Conservation (phyloP, 2,113 vertebrate species). For the Tiliqua scincoides region DNA sequence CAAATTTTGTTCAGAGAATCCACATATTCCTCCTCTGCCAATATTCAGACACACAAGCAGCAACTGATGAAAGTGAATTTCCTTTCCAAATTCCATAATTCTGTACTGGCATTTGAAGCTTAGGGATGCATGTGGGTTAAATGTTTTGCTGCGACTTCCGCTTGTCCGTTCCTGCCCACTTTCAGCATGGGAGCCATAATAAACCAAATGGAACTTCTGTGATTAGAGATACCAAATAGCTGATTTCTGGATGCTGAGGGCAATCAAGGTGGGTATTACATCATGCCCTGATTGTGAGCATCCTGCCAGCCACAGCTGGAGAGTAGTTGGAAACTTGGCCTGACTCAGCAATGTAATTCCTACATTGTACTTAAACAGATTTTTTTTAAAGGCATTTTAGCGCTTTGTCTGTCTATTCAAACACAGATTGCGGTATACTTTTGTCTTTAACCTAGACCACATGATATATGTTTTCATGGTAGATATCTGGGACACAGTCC, state of each 20-base stretch:
- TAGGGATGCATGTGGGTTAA: neutral
- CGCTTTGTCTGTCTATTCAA: neutral
- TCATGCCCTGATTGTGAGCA: neutral
- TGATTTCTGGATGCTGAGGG: neutral
- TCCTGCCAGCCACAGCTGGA: neutral
- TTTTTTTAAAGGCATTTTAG: neutral
- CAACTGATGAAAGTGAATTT: neutral
- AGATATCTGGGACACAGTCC: conserved; percentile 1
- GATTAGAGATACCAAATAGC: neutral
- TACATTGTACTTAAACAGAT: neutral
- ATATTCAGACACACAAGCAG: neutral
- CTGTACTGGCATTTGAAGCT: neutral
- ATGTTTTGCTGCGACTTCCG: too few relatives aligned
- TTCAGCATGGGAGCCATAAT: neutral
- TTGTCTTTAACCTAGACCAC: neutral
- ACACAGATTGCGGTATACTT: neutral
- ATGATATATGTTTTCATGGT: neutral
- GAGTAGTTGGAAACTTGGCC: neutral
- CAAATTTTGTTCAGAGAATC: neutral
- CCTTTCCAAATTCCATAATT: neutral
- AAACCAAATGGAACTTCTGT: neutral
- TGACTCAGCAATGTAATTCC: neutral
- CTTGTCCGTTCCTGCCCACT: neutral
- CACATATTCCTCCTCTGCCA: neutral
- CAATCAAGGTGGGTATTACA: neutral